Conservation (phyloP, 2,888 invertebrate genomes). For the Ypsolopha scabrella region DNA sequence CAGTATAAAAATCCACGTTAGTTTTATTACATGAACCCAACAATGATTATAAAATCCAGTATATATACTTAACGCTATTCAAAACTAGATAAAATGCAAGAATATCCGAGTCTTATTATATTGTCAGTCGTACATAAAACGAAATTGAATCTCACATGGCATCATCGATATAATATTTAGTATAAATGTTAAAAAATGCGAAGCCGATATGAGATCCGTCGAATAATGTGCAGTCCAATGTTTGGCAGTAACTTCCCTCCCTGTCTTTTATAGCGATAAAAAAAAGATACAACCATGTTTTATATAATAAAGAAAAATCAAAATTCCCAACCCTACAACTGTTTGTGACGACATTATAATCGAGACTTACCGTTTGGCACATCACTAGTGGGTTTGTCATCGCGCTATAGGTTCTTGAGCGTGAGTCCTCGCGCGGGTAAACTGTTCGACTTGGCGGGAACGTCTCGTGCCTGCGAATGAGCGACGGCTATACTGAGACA, state of each 20-base stretch:
- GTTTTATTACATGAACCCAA: no score
- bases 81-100: constrained; percentile 2
- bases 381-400: not conserved
- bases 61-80: not conserved
- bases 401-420: constrained; percentile 48
- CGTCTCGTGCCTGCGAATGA: constrained; percentile 79
- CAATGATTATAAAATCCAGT: no score
- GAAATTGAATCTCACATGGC: constrained; percentile 1
- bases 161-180: not conserved
- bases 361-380: no score
- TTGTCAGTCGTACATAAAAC: not conserved
- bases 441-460: constrained; percentile 62
- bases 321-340: no score
- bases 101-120: not conserved
- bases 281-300: no score
- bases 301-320: no score
- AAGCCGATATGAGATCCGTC: not conserved
- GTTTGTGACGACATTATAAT: no score
- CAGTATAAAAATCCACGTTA: no score
- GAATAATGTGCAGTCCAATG: not conserved
- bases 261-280: no score
- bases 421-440: constrained; percentile 61
- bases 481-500: constrained; percentile 94
- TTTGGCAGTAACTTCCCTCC: not conserved
- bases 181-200: not conserved